These are phyloP conservation scores for Metacarcinus magister DNA, from an alignment of 2,888 invertebrate species.

Conservation along the genomic window DNA sequence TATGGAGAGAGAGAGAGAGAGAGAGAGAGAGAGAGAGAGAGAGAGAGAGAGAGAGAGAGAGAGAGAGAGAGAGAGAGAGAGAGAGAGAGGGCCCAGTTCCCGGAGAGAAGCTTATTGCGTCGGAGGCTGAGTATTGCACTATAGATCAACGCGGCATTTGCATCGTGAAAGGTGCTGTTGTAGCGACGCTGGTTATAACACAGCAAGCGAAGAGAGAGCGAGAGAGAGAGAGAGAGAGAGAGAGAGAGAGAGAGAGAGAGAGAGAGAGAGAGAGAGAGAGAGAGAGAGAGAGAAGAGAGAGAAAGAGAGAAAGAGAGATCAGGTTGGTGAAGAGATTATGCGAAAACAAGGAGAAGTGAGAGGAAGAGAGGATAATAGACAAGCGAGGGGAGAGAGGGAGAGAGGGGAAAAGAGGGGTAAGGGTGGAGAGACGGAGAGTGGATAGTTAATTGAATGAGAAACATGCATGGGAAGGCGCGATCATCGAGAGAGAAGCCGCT, in stretches of 20 bases:
- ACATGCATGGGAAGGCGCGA: conserved; percentile 70
- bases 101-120: conserved; percentile 56
- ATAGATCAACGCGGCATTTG: conserved; percentile 65
- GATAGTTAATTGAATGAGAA: conserved; percentile 74
- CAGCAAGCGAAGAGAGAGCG: conserved; percentile 51
- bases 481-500: background rate
- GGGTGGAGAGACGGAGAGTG: conserved; percentile 49
- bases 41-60: background rate
- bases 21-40: background rate
- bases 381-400: conserved; percentile 42
- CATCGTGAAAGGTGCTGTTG: conserved; percentile 61
- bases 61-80: background rate
- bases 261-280: conserved; percentile 63
- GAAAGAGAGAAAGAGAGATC: background rate
- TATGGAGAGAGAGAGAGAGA: background rate
- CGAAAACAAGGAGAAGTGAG: background rate
- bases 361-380: background rate
- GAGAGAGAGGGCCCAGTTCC: background rate
- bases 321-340: conserved; percentile 40
- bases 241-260: conserved; percentile 58
- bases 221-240: conserved; percentile 63
- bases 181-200: conserved; percentile 61
- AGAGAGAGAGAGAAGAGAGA: conserved; percentile 31
- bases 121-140: conserved; percentile 52
- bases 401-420: conserved; percentile 40